Base-by-base conservation (phyloP, 2,113 vertebrate species). In the Eleginops maclovinus region DNA sequence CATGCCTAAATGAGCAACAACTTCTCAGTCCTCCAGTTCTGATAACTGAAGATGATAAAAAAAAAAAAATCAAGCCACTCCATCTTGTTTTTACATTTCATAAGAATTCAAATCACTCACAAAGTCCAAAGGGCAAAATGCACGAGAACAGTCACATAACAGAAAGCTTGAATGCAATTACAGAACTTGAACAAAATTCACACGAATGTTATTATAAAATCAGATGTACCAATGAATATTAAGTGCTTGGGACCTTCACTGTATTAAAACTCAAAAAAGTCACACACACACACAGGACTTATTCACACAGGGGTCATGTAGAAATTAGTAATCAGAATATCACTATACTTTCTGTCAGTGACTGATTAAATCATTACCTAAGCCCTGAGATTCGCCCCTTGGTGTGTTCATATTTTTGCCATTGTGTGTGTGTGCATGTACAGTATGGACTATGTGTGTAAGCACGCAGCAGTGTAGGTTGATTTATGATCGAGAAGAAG, bases 321-420 rank as follows among this genome's bases (percentile, higher is more conserved):
- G 76, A 88, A 88, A 85, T 86, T 80, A 90, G 77, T 66, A 89
- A 92, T 90, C 83, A 86, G 78, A 55, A 75, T 82, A 89, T 85
- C 81, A 85, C 78, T 79, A 74, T 83, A 85, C 86, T 89, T 90
- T 86, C 79, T 91, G 86, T 89, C 87, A 88, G 83, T 83, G 89
- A 92, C 90, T 90, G 91, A 93, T 93, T 92, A 87, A 93, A 88
- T 88, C 87, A 92, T 91, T 91, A 90, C 78, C 83, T 74, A 83
- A 82, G 73, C 75, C 56, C 75, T 43, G 36, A 82, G 77, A 87
- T 78, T 69, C 9, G 41, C 75, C 72, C 73, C 79, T 75, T 61
- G 65, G 79, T 86, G 85, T 79, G 82, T 69, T 81, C 50, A 56
- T 84, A 83, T 87, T 75, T 36, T 68, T 75, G 68, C 72, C 77